Evolutionary conservation across 2,797 vertebrate genomes (phyloP), one percentile per base, ranked within the genome.

Genomic region (Neosalanx taihuensis): DNA sequence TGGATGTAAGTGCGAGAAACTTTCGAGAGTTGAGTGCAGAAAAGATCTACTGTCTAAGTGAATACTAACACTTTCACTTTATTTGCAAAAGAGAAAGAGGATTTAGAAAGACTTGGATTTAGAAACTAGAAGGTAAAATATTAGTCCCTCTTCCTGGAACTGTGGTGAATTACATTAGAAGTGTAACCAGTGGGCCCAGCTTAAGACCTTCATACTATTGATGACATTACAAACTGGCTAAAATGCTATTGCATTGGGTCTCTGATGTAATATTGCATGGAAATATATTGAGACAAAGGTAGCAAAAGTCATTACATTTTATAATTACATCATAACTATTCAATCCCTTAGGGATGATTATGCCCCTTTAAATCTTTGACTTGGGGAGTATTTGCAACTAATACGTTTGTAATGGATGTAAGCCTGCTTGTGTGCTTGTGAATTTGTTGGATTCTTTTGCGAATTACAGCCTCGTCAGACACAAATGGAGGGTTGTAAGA

Each of bases 291-390:
- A 41, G 29, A 68, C 53, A 12, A 20, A 61, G 70, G 68, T 71
- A 69, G 18, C 18, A 18, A 17, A 4, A 29, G 69, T 75, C 18
- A 37, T 72, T 30, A 65, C 69, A 78, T 46, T 20, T 53, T 13
- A 23, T 46, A 46, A 65, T 65, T 53, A 66, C n/a, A 13, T 31
- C 61, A 63, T 63, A 63, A 63, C 37, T 17, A 46, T 26, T 64
- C 37, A 51, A 5, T 51, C 75, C 73, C 68, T 61, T 12, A 71
- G 75, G 77, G 75, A 69, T 64, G 62, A 74, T 76, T 73, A 56
- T 77, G 69, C 70, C 68, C 70, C 70, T 74, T 66, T 41, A 41
- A 41, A 41, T 41, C 37, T 41, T 41, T 80, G 69, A 73, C 57
- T 73, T 13, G 3, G 78, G 69, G 64, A 65, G 60, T 67, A 66